These are phyloP conservation scores for Drosophila sturtevanti DNA, from an alignment of 1,140 invertebrate species.

Conservation along the genomic window DNA sequence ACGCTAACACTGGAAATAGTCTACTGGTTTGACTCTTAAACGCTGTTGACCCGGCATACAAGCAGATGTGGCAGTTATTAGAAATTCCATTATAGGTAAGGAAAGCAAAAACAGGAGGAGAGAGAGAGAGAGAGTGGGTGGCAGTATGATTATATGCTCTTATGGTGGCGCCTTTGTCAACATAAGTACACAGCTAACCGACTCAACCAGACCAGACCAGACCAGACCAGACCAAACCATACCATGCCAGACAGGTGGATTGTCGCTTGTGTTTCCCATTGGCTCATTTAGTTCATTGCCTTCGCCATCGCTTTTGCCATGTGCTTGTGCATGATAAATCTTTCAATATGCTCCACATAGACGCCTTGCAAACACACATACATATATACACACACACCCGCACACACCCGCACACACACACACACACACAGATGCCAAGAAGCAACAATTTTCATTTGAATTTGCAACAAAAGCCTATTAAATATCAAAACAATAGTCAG, in stretches of 20 bases:
- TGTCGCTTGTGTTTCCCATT: conserved; percentile 23
- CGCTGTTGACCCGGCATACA: conserved; percentile 58
- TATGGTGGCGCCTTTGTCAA: conserved; percentile 58
- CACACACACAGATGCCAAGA: conserved; percentile 28
- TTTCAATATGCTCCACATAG: conserved; percentile 55
- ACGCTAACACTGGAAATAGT: conserved; percentile 50
- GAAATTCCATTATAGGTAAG: conserved; percentile 76
- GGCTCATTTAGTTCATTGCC: conserved; percentile 25
- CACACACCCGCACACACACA: conserved; percentile 31
- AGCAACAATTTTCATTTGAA: conserved; percentile 60
- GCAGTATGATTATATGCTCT: conserved; percentile 35
- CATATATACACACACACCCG: conserved; percentile 29
- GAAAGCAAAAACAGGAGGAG: conserved; percentile 18
- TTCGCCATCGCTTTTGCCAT: not conserved
- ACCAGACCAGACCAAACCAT: not conserved
- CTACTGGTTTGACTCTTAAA: conserved; percentile 38
- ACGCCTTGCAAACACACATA: conserved; percentile 24
- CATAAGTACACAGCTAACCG: conserved; percentile 37
- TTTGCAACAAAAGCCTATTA: conserved; percentile 74
- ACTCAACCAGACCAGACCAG: conserved; percentile 1
- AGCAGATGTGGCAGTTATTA: conserved; percentile 60
- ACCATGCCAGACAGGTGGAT: conserved; percentile 17
- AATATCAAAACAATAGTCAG: conserved; percentile 62
- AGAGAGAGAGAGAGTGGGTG: not conserved
- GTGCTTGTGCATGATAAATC: conserved; percentile 65